Evolutionary conservation across 2,888 invertebrate genomes (phyloP).

Genomic region (Micropterix aruncella): DNA sequence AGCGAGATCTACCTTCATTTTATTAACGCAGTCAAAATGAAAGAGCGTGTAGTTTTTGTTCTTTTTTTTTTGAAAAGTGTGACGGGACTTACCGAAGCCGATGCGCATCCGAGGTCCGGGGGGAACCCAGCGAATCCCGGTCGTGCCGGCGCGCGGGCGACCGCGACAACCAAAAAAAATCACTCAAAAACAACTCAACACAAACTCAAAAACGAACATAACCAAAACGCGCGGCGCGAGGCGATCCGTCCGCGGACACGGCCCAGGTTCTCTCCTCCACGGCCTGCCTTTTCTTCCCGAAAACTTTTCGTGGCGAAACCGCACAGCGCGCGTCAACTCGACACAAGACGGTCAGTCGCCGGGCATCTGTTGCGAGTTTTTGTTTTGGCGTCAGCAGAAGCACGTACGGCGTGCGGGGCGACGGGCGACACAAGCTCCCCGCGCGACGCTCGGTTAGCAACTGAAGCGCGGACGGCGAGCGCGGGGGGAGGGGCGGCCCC

Average conservation of each 20-base stretch:
- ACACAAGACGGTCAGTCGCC: background rate
- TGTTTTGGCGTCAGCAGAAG: background rate
- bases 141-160: background rate
- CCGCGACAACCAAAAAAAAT: background rate
- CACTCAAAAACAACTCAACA: background rate
- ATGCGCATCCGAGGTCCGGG: background rate
- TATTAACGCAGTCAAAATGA: too few relatives aligned
- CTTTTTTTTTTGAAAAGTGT: too few relatives aligned
- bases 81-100: background rate
- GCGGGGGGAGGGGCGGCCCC: slow-evolving; percentile 10
- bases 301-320: background rate
- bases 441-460: slow-evolving; percentile 13
- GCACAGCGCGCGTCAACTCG: background rate
- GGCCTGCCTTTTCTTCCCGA: too few relatives aligned
- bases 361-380: background rate
- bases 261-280: too few relatives aligned
- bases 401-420: slow-evolving; percentile 8
- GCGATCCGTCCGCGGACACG: background rate
- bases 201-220: background rate
- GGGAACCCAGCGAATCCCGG: background rate
- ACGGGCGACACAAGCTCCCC: slow-evolving; percentile 11
- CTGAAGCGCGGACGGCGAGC: slow-evolving; percentile 9
- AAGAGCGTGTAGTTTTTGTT: too few relatives aligned
- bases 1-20: too few relatives aligned
- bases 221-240: background rate